Evolutionary conservation across 2,113 vertebrate genomes (phyloP).

Genomic region (Nesogale talazaci): DNA sequence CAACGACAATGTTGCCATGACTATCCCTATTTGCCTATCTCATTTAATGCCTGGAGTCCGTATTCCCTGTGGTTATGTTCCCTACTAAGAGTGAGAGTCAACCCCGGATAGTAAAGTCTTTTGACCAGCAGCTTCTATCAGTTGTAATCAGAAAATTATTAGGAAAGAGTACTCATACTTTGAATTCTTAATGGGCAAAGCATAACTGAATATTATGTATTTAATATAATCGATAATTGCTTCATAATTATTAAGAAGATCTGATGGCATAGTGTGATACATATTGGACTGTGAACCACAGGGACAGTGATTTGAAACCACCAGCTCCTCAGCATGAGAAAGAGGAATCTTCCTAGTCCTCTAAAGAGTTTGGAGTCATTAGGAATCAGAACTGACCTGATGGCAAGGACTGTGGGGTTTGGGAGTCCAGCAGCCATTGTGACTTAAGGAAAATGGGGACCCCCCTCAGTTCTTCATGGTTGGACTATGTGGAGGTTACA

Average conservation of each 20-base stretch:
- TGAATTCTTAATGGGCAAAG: neutral
- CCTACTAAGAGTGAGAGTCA: neutral
- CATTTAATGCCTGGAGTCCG: neutral
- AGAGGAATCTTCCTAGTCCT: too few relatives aligned
- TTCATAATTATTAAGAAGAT: too few relatives aligned
- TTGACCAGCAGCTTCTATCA: neutral
- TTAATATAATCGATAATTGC: neutral
- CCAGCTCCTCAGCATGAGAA: too few relatives aligned
- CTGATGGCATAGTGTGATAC: too few relatives aligned
- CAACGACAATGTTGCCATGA: neutral
- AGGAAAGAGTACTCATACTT: neutral
- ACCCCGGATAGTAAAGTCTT: neutral
- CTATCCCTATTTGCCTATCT: neutral
- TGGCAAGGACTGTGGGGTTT: too few relatives aligned
- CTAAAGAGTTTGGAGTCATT: too few relatives aligned
- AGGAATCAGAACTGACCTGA: too few relatives aligned
- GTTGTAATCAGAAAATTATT: neutral
- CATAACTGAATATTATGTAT: neutral
- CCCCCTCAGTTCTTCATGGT: accelerated
- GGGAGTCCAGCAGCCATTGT: too few relatives aligned
- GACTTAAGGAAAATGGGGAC: too few relatives aligned
- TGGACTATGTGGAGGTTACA: too few relatives aligned
- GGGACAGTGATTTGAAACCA: too few relatives aligned
- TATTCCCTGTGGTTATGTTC: neutral
- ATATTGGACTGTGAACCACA: too few relatives aligned